Base-by-base conservation (phyloP, 2,797 vertebrate genomes). In the Anabacerthia variegaticeps region DNA sequence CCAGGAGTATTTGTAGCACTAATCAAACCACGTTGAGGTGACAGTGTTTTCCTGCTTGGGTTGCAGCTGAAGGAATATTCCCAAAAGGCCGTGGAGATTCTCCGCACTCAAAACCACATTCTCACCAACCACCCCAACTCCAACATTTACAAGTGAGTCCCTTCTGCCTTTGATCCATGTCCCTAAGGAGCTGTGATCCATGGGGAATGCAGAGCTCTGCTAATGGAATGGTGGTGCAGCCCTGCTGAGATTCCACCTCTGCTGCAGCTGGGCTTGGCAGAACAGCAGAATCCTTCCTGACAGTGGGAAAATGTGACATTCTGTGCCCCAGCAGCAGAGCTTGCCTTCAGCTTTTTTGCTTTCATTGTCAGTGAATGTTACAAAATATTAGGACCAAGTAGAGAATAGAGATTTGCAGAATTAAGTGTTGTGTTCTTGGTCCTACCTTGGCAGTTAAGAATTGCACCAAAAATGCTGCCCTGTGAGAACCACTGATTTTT, bases 51-150 rank as follows among this genome's bases (percentile, higher is more conserved):
- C 27, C 36, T 75, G 65, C 71, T 92, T 92, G 75, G 77, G 1
- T 97, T 97, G 61, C 93, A 99, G 99, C 88, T 99, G 83, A 99
- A 99, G 96, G 99, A 99, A 68, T 99, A 99, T 93, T 99, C 99
- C 36, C 99, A 99, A 75, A 99, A 99, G 96, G 99, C 99, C 0
- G 99, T 99, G 51, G 99, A 99, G 97, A 99, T 99, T 92, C 98
- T 99, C 66, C 98, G 99, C 78, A 98, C 99, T 78, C 99, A 99
- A 92, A 99, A 99, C 97, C 99, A 99, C 95, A 99, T 99, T 89
- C 98, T 99, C 88, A 99, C 99, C 89, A 99, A 99, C 97, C 99
- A 99, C 86, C 99, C 99, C 8, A 99, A 99, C 98, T 99, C 99
- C 72, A 99, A 99, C 97, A 99, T 99, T 95, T 99, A 99, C 98